phyloP scores from a whole-genome alignment of 1,140 invertebrate genomes.

The Euglossa dilemma region DNA sequence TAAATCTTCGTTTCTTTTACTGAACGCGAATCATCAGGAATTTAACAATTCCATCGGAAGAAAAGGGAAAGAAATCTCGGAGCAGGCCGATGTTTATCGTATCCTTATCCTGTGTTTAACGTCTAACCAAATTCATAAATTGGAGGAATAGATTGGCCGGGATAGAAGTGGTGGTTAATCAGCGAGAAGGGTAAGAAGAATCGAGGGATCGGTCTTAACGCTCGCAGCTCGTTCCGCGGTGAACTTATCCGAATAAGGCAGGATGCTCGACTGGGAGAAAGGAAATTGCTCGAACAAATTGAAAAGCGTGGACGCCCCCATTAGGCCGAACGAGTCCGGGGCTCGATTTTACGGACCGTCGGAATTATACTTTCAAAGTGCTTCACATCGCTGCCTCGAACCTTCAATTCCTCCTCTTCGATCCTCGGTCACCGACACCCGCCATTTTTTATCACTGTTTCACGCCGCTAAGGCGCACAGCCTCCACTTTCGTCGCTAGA shows the following conservation, averaged over 20 bases:
- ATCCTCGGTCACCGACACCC: background rate
- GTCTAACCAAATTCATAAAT: too few relatives aligned
- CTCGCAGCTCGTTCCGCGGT: background rate
- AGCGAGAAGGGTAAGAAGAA: too few relatives aligned
- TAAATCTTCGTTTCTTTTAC: too few relatives aligned
- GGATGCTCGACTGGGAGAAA: slow-evolving; percentile 2
- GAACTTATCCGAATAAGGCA: slow-evolving; percentile 1
- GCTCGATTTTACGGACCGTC: slow-evolving; percentile 29
- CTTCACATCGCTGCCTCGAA: background rate
- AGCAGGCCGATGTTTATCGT: too few relatives aligned
- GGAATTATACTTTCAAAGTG: slow-evolving; percentile 58
- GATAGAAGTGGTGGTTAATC: background rate
- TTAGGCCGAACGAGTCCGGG: slow-evolving; percentile 41
- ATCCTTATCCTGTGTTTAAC: too few relatives aligned
- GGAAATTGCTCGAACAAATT: slow-evolving; percentile 58
- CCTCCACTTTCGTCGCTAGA: background rate
- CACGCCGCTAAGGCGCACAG: background rate
- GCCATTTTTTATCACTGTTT: background rate
- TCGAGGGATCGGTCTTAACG: slow-evolving; percentile 10
- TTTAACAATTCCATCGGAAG: too few relatives aligned
- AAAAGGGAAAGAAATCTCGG: too few relatives aligned
- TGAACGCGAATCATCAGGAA: too few relatives aligned
- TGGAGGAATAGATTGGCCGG: background rate
- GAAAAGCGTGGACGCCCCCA: slow-evolving; percentile 44
- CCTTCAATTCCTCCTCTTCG: background rate